A percentile compares a stretch with the other conserved stretches of the same genome.
These are phyloP conservation scores for Lasioglossum pauxillum DNA, from an alignment of 2,888 invertebrate species.

Conservation along the genomic window DNA sequence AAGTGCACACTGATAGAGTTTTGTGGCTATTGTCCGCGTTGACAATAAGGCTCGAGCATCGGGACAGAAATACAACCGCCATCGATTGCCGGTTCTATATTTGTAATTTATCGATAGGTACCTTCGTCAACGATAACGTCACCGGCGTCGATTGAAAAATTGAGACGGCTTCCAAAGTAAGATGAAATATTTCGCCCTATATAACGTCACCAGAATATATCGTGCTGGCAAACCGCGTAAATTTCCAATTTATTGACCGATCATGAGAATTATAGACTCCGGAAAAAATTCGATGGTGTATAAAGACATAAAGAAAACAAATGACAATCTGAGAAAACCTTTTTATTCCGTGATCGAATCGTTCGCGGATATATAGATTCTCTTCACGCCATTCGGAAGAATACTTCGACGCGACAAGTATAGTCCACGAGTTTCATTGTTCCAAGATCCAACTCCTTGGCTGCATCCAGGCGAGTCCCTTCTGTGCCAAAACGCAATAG, in stretches of 20 bases:
- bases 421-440: constrained; percentile 71
- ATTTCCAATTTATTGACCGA: constrained; percentile 13
- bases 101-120: constrained; percentile 37
- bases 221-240: background rate
- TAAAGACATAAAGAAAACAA: background rate
- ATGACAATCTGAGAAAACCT: background rate
- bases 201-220: background rate
- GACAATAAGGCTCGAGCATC: constrained; percentile 64
- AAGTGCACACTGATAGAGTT: constrained; percentile 57
- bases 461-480: constrained; percentile 43
- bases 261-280: background rate
- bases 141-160: background rate
- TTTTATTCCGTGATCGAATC: too few species aligned
- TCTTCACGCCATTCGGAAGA: constrained; percentile 10
- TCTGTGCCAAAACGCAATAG: constrained; percentile 43
- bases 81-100: constrained; percentile 13
- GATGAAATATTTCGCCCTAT: background rate
- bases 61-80: constrained; percentile 34
- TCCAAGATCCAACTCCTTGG: constrained; percentile 62
- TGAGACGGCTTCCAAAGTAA: constrained; percentile 1
- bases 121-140: constrained; percentile 10
- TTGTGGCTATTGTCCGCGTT: constrained; percentile 50
- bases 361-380: background rate
- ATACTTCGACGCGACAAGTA: constrained; percentile 51
- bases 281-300: background rate